phyloP scores from a whole-genome alignment of 2,888 invertebrate genomes.

The Volucella inflata region DNA sequence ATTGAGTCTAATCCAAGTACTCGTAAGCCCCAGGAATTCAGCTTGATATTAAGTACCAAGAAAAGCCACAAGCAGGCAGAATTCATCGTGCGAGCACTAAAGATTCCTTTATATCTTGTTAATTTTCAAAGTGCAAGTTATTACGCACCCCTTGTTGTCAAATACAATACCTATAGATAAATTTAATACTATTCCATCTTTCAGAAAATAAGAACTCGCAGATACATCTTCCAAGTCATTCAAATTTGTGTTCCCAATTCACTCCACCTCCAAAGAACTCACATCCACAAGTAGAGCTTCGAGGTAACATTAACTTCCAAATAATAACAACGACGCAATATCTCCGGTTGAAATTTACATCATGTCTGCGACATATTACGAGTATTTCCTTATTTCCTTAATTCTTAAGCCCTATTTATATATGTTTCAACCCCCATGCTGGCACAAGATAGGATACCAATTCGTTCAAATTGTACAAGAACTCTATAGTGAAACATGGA shows the following conservation, averaged over 20 bases:
- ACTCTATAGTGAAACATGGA: background rate
- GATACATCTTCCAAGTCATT: constrained; percentile 23
- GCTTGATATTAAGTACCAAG: too few species aligned
- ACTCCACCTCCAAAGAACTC: background rate
- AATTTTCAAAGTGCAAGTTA: too few species aligned
- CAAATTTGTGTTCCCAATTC: constrained; percentile 14
- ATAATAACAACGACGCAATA: constrained; percentile 66
- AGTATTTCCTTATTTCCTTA: constrained; percentile 29
- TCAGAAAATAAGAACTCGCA: background rate
- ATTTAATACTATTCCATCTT: too few species aligned
- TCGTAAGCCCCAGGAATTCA: too few species aligned
- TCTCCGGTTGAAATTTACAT: constrained; percentile 17
- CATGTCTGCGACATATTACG: constrained; percentile 2
- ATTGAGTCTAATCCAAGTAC: too few species aligned
- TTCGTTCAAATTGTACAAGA: constrained; percentile 24
- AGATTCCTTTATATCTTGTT: too few species aligned
- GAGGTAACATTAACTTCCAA: constrained; percentile 6
- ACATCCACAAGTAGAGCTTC: too few species aligned
- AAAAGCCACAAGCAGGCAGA: too few species aligned
- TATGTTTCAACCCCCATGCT: constrained; percentile 53
- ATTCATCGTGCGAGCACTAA: too few species aligned
- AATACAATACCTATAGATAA: too few species aligned
- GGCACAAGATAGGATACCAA: constrained; percentile 21
- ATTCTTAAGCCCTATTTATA: constrained; percentile 56
- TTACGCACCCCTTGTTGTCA: background rate